Evolutionary conservation across 1,140 invertebrate genomes (phyloP).

Genomic region (Protaetia brevitarsis): DNA sequence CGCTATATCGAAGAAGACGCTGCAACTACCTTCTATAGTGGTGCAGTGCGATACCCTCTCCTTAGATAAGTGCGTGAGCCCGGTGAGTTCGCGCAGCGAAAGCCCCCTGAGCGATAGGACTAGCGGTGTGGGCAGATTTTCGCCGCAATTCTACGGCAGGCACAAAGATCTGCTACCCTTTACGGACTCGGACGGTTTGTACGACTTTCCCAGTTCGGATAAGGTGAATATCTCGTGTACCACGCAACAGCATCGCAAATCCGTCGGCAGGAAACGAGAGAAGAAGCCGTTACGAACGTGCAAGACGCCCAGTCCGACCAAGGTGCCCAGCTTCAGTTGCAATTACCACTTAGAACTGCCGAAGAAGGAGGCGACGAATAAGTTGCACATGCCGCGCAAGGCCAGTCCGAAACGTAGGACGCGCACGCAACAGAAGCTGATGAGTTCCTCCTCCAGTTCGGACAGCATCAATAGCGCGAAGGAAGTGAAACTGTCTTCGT

Average conservation of each 20-base stretch:
- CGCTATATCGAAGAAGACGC: constrained; percentile 42
- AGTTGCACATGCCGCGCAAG: constrained; percentile 47
- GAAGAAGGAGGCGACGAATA: constrained; percentile 36
- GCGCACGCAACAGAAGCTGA: constrained; percentile 46
- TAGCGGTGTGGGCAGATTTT: constrained; percentile 59
- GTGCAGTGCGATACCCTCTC: constrained; percentile 54
- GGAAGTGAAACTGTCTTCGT: constrained; percentile 42
- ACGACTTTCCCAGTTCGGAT: constrained; percentile 74
- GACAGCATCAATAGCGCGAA: constrained; percentile 52
- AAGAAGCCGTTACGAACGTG: constrained; percentile 40
- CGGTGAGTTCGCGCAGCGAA: constrained; percentile 72
- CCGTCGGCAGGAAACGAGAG: constrained; percentile 53
- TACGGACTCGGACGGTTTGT: constrained; percentile 72
- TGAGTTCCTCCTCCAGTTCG: constrained; percentile 53
- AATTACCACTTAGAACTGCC: constrained; percentile 50
- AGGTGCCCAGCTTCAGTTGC: constrained; percentile 50
- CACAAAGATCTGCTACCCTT: constrained; percentile 60
- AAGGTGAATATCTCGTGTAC: constrained; percentile 44
- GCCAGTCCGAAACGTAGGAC: constrained; percentile 53
- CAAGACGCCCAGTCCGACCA: constrained; percentile 52
- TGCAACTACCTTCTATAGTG: constrained; percentile 62
- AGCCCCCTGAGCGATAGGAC: constrained; percentile 71
- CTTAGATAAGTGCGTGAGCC: constrained; percentile 60
- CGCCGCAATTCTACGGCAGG: constrained; percentile 66
- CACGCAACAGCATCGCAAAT: constrained; percentile 50